These are phyloP conservation scores for Crioceris asparagi DNA, from an alignment of 2,888 invertebrate species.

Conservation along the genomic window DNA sequence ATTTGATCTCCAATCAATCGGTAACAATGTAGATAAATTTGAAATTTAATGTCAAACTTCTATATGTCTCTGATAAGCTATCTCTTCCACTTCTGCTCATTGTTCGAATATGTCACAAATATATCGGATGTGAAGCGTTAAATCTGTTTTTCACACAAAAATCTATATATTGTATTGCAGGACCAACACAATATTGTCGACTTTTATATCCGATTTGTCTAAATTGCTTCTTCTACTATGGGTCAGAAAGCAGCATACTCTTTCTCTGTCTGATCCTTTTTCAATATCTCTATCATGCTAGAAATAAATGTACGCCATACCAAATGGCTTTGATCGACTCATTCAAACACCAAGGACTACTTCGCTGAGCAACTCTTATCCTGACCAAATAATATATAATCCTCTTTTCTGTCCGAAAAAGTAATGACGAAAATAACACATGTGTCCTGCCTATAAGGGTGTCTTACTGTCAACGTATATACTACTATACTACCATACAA, in stretches of 20 bases:
- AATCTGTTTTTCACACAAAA: too few relatives aligned
- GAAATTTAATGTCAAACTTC: too few relatives aligned
- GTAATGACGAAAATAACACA: conserved; percentile 41
- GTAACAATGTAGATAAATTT: too few relatives aligned
- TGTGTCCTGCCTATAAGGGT: conserved; percentile 38
- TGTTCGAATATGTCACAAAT: too few relatives aligned
- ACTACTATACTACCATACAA: conserved; percentile 32
- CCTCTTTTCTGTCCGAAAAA: conserved; percentile 37
- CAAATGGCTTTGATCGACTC: too few relatives aligned
- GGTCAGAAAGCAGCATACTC: conserved; percentile 38
- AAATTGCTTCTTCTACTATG: conserved; percentile 38
- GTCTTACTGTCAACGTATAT: conserved; percentile 39
- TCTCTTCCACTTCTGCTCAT: too few relatives aligned
- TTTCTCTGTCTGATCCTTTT: conserved; percentile 36
- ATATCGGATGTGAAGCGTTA: too few relatives aligned
- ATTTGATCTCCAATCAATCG: too few relatives aligned
- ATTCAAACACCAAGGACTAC: conserved; percentile 7
- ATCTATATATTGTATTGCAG: too few relatives aligned
- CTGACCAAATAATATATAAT: conserved; percentile 39
- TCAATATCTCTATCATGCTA: conserved; percentile 34
- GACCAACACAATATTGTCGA: conserved; percentile 41
- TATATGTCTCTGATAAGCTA: too few relatives aligned
- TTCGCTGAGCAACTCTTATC: conserved; percentile 18
- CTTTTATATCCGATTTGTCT: conserved; percentile 44
- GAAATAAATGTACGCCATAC: not conserved